Conservation (phyloP, 2,113 vertebrate genomes). For the Rhegmatorhina hoffmannsi region DNA sequence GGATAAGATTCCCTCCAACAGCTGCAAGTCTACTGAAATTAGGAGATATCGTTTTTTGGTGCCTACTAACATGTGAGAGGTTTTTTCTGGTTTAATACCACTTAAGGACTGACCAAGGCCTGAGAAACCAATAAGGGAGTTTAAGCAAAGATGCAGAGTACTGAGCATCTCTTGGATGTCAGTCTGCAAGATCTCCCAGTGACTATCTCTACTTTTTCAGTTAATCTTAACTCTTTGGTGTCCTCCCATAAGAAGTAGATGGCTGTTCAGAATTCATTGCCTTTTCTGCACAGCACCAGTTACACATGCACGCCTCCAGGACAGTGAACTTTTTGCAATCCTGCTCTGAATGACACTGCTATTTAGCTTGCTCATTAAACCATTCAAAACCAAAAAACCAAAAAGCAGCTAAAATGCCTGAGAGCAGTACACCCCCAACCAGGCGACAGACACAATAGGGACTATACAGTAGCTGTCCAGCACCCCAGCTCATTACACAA, state of each 20-base stretch:
- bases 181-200: neutral
- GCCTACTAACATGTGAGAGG: neutral
- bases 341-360: conserved; percentile 42
- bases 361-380: conserved; percentile 29
- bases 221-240: neutral
- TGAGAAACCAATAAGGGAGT: neutral
- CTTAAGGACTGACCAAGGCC: neutral
- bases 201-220: neutral
- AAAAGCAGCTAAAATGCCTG: neutral
- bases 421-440: neutral
- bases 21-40: neutral
- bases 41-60: neutral
- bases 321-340: neutral
- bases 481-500: conserved; percentile 35
- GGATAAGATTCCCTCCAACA: neutral
- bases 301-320: neutral
- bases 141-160: neutral
- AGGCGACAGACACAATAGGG: conserved; percentile 8
- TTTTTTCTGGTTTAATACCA: neutral
- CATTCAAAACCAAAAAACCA: neutral
- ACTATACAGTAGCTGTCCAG: conserved; percentile 24
- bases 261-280: neutral
- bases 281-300: neutral
- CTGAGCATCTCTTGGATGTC: neutral
- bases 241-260: neutral